Evolutionary conservation across 2,113 vertebrate genomes (phyloP).

Genomic region (Cariama cristata): DNA sequence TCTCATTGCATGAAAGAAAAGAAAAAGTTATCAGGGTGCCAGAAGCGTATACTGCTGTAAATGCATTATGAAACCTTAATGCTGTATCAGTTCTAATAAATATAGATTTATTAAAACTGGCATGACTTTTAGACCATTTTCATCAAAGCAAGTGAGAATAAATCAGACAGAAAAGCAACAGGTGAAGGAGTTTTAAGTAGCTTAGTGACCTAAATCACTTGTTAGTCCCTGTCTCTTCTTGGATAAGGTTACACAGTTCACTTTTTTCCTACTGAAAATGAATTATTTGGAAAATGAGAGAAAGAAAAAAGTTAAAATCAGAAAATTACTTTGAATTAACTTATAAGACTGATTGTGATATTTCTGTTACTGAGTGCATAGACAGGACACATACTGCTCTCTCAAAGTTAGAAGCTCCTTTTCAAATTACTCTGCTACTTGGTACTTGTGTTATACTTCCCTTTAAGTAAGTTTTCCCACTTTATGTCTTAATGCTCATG

Average conservation of each 20-base stretch:
- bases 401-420: neutral
- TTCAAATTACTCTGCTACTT: neutral
- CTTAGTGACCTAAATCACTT: neutral
- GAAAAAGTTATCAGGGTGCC: constrained; percentile 14
- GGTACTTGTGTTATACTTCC: neutral
- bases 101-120: constrained; percentile 13
- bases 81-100: constrained; percentile 43
- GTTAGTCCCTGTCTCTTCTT: neutral
- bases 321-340: neutral
- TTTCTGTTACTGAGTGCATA: neutral
- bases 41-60: constrained; percentile 9
- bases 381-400: neutral
- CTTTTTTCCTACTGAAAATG: neutral
- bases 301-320: neutral
- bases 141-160: constrained; percentile 36
- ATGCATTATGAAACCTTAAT: constrained; percentile 26
- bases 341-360: neutral
- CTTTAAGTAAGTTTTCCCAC: neutral
- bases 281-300: neutral
- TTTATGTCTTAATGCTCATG: neutral
- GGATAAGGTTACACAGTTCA: neutral
- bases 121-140: constrained; percentile 35
- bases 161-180: constrained; percentile 33
- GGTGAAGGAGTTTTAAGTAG: constrained; percentile 45
- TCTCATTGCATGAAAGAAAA: constrained; percentile 34